Conservation (phyloP, 1,140 invertebrate genomes). For the Mycetomoellerius zeteki region DNA sequence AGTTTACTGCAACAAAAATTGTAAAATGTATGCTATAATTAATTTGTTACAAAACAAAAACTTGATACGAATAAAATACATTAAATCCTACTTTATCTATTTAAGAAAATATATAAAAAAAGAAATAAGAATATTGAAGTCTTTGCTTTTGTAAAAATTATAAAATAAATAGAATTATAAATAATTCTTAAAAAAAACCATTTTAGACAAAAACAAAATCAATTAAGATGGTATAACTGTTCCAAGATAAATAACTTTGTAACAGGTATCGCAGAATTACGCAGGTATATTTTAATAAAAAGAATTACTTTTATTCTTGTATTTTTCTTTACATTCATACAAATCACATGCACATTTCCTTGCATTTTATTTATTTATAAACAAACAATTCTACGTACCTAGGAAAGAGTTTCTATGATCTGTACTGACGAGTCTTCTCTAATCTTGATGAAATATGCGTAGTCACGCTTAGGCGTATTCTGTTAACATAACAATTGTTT, state of each 20-base stretch:
- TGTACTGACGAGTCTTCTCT: not conserved
- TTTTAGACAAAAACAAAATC: not conserved
- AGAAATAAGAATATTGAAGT: not conserved
- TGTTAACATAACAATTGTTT: not conserved
- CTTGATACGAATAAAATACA: not conserved
- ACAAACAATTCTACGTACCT: not conserved
- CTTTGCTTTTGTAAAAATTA: not conserved
- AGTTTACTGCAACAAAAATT: conserved; percentile 5
- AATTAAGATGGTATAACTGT: not conserved
- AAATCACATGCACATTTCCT: not conserved
- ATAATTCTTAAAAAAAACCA: not conserved
- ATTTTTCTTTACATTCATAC: not conserved
- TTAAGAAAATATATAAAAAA: not conserved
- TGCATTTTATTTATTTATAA: not conserved
- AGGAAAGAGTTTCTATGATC: not conserved
- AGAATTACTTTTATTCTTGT: not conserved
- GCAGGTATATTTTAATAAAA: not conserved
- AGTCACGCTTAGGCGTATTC: not conserved
- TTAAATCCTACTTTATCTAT: not conserved
- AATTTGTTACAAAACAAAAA: not conserved
- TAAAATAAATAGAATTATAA: not conserved
- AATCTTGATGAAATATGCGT: not conserved
- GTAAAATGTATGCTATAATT: not conserved
- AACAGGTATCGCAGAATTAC: not conserved
- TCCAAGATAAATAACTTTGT: not conserved